Evolutionary conservation across 2,888 invertebrate species (phyloP).

Genomic region (Perithous albicinctus): DNA sequence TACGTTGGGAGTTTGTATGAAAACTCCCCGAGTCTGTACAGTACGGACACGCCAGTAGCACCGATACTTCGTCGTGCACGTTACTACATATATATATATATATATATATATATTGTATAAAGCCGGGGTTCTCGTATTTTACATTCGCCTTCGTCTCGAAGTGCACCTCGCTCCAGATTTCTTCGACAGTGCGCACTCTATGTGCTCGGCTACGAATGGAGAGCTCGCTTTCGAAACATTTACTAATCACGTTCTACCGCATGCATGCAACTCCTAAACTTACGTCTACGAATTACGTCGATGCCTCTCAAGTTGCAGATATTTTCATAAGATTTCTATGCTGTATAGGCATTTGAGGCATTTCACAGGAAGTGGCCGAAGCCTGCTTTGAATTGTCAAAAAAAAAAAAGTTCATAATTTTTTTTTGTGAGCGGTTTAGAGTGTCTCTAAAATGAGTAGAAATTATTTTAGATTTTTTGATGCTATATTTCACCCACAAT

Average conservation of each 20-base stretch:
- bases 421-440: too few species aligned
- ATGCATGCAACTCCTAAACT: conserved; percentile 11
- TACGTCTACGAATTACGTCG: background rate
- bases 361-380: too few species aligned
- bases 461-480: too few species aligned
- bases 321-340: conserved; percentile 5
- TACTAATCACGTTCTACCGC: conserved; percentile 36
- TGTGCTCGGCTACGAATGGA: conserved; percentile 32
- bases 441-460: too few species aligned
- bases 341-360: too few species aligned
- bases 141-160: conserved; percentile 60
- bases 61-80: conserved; percentile 46
- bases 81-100: background rate
- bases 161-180: conserved; percentile 63
- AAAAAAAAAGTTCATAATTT: too few species aligned
- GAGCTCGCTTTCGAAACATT: conserved; percentile 59
- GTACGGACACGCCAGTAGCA: conserved; percentile 40
- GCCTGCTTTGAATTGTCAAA: too few species aligned
- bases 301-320: conserved; percentile 19
- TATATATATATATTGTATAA: too few species aligned
- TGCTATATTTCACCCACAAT: too few species aligned
- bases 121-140: conserved; percentile 32
- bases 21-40: conserved; percentile 16
- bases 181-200: conserved; percentile 30
- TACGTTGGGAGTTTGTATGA: background rate